A percentile compares a stretch with the other conserved stretches of the same genome.
Conservation (phyloP, 2,113 vertebrate species). For the Zosterops borbonicus region DNA sequence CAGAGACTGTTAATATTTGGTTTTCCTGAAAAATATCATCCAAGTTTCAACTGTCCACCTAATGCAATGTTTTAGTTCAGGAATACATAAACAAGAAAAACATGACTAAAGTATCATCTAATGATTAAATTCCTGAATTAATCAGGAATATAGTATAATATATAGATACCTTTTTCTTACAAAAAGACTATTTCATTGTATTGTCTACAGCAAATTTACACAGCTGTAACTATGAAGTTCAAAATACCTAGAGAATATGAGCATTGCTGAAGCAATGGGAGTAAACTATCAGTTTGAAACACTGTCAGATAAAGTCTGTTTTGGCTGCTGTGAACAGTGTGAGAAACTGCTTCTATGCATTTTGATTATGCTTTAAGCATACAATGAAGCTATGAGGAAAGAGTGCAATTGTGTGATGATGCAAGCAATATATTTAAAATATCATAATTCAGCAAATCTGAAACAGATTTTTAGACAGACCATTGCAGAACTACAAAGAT, state of each 20-base stretch:
- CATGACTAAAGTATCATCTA: background rate
- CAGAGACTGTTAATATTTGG: background rate
- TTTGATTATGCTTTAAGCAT: background rate
- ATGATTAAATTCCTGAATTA: background rate
- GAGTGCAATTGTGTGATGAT: background rate
- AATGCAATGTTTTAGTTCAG: background rate
- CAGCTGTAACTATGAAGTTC: background rate
- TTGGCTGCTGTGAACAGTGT: background rate
- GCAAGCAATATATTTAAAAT: background rate
- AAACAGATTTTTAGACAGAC: background rate
- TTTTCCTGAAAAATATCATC: background rate
- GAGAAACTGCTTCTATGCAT: background rate
- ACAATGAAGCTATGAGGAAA: background rate
- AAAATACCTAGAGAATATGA: background rate
- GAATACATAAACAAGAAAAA: background rate
- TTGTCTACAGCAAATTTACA: background rate
- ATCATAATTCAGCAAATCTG: background rate
- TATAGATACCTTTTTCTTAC: background rate
- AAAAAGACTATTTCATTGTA: background rate
- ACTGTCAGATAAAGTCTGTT: background rate
- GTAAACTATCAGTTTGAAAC: background rate
- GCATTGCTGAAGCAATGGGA: background rate
- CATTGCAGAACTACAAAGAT: background rate
- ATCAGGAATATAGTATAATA: background rate
- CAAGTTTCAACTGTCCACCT: background rate